Percentiles rank a stretch among this genome's conserved stretches.
These are phyloP conservation scores for Thunnus thynnus DNA, from an alignment of 2,113 vertebrate genomes.

Conservation along the genomic window DNA sequence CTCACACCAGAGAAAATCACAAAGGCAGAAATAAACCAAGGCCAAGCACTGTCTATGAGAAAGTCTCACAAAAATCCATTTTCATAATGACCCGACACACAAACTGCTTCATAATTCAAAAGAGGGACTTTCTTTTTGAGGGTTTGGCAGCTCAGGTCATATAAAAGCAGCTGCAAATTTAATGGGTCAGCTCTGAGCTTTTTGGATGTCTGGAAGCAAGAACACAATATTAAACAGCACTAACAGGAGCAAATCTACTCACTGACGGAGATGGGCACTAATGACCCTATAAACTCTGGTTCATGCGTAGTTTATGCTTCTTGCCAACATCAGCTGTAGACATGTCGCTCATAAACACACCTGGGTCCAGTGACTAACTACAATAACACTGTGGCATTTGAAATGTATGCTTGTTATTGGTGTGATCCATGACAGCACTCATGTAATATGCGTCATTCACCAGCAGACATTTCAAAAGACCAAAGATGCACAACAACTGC, in stretches of 20 bases:
- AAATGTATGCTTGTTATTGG: conserved; percentile 3
- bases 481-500: not conserved
- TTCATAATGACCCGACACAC: conserved; percentile 3
- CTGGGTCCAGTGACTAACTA: not conserved
- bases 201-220: conserved; percentile 36
- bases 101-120: conserved; percentile 49
- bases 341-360: conserved; percentile 12
- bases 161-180: conserved; percentile 55
- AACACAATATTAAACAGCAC: conserved; percentile 45
- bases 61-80: not conserved
- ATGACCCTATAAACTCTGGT: conserved; percentile 8
- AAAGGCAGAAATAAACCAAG: conserved; percentile 3
- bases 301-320: not conserved
- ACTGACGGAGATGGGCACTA: conserved; percentile 35
- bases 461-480: not conserved
- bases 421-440: conserved; percentile 3
- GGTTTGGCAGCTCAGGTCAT: conserved; percentile 39
- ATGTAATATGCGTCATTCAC: not conserved
- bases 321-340: conserved; percentile 10
- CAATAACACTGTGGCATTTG: not conserved
- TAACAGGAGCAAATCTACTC: conserved; percentile 36
- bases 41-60: not conserved
- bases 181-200: conserved; percentile 43
- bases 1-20: not conserved
- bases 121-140: conserved; percentile 22